A percentile compares a stretch with the other conserved stretches of the same genome.
phyloP scores from a whole-genome alignment of 2,888 invertebrate species.

The Drosophila atroscutellata region DNA sequence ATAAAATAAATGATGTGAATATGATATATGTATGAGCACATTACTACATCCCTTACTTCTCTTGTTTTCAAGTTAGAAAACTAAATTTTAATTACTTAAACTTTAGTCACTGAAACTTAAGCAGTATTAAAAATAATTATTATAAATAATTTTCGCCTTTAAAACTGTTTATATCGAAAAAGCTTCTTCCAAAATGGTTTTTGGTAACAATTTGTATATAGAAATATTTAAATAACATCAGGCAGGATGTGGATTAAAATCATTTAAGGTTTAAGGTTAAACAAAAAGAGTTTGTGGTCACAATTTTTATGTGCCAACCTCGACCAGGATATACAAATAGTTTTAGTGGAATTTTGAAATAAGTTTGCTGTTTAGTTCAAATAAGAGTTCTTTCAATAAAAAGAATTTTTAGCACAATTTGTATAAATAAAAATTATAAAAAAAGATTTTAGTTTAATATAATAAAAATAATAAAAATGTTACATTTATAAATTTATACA shows the following conservation, averaged over 20 bases:
- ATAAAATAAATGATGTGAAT: slow-evolving; percentile 3
- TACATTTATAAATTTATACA: not conserved
- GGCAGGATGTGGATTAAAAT: too few relatives aligned
- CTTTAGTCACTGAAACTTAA: not conserved
- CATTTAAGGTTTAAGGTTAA: not conserved
- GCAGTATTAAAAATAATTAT: not conserved
- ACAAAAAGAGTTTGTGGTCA: not conserved
- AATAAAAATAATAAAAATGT: too few relatives aligned
- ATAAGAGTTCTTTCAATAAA: too few relatives aligned
- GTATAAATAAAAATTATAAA: too few relatives aligned
- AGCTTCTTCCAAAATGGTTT: not conserved
- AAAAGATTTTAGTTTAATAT: too few relatives aligned
- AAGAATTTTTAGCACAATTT: too few relatives aligned
- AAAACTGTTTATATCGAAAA: not conserved
- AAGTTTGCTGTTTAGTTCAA: too few relatives aligned
- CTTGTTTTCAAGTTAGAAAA: not conserved
- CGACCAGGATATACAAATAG: not conserved
- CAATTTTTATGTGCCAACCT: not conserved
- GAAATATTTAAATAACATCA: not conserved
- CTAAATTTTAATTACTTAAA: not conserved
- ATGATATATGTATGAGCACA: slow-evolving; percentile 15
- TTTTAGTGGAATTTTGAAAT: not conserved
- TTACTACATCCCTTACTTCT: not conserved
- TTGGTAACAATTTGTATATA: not conserved
- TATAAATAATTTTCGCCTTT: not conserved